Percentiles rank a stretch among this genome's conserved stretches.
These are phyloP conservation scores for Plebejus argus DNA, from an alignment of 2,888 invertebrate species.

Conservation along the genomic window DNA sequence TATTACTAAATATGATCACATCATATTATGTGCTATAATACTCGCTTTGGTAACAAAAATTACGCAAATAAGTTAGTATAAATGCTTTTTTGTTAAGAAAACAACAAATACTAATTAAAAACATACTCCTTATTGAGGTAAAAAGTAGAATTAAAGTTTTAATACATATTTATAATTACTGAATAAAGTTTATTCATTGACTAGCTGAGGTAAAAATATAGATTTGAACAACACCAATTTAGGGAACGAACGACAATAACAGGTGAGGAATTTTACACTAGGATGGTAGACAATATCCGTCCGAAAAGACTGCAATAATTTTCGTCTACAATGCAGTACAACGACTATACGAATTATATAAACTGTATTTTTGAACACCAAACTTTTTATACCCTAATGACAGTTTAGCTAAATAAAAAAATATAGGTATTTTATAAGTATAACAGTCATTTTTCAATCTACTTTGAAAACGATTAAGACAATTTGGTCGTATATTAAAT, in stretches of 20 bases:
- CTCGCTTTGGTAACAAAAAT: slow-evolving; percentile 13
- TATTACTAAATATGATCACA: background rate
- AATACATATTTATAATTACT: slow-evolving; percentile 5
- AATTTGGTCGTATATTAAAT: slow-evolving; percentile 32
- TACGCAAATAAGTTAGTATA: slow-evolving; percentile 7
- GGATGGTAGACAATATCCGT: background rate
- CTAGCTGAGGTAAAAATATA: slow-evolving; percentile 34
- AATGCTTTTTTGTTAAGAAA: background rate
- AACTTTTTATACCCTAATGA: slow-evolving; percentile 70
- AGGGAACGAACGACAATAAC: slow-evolving; percentile 2
- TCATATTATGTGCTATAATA: background rate
- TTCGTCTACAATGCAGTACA: slow-evolving; percentile 56
- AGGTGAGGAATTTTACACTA: background rate
- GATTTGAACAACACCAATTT: slow-evolving; percentile 33
- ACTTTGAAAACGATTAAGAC: slow-evolving; percentile 58
- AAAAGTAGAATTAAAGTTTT: slow-evolving; percentile 14
- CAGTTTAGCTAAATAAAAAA: slow-evolving; percentile 78
- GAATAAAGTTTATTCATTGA: slow-evolving; percentile 31
- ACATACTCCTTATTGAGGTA: slow-evolving; percentile 8
- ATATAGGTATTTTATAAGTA: slow-evolving; percentile 69
- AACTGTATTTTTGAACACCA: slow-evolving; percentile 73
- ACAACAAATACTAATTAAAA: background rate
- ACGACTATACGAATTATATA: slow-evolving; percentile 59
- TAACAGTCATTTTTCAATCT: slow-evolving; percentile 68
- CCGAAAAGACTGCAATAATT: background rate